Evolutionary conservation across 2,888 invertebrate species (phyloP), one percentile per base, ranked within the genome.

Genomic region (Campoplex capitator): DNA sequence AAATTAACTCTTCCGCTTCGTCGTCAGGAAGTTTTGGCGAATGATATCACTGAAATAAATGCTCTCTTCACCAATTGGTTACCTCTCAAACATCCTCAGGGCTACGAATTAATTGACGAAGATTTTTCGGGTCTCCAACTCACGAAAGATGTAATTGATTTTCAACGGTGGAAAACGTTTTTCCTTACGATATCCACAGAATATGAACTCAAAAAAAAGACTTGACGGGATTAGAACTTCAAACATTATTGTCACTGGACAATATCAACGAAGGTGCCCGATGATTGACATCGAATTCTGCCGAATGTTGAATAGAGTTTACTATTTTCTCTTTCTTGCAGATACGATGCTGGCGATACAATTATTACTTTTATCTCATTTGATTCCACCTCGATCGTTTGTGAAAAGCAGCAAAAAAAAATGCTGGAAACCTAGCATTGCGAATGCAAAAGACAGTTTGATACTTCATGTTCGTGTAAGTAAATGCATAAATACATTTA

Each of bases 181-280:
- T 67, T 67, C 18, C 3, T 2, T 18, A 67, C 67, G 7, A 18
- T 67, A 67, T 67, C 67, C 3, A 38, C 35, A 3, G 67, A 67
- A 67, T 38, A 67, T 67, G 13, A 67, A 38, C 23, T 67, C 3
- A 18, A 67, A 38, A 67, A 38, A 67, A 35, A 67, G 67, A 67
- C 13, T 67, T 67, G 23, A 67, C 67, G 35, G 67, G 67, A 18
- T 67, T 67, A 67, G 6, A 38, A 38, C 67, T n/a, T 67, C 38
- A 67, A 38, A 38, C 11, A 67, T 67, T 18, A 38, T 67, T 67
- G 38, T 13, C 67, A 67, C 6, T 16, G 13, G 18, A 67, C 23
- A 38, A 18, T 67, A 67, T 67, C 67, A 35, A 67, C 35, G 67
- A 67, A 67, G 67, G 67, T 67, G 7, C 38, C 38, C 38, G 2